phyloP scores from a whole-genome alignment of 1,140 invertebrate species.

The Zophobas morio region DNA sequence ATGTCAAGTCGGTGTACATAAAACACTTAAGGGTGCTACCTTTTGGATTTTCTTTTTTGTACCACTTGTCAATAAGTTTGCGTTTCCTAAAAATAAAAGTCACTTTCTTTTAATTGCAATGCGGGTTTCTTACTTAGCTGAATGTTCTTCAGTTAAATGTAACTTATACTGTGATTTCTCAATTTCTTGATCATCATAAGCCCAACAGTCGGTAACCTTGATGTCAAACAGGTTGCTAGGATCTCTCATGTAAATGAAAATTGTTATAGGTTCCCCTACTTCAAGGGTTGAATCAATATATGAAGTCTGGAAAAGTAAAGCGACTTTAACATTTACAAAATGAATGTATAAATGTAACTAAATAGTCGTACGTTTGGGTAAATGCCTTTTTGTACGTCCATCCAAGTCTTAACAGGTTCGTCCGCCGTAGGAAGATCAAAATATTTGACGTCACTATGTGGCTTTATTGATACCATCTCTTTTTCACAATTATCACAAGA shows the following conservation, averaged over 20 bases:
- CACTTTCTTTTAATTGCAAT: conserved; percentile 4
- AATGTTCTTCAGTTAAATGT: conserved; percentile 49
- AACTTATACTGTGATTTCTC: conserved; percentile 69
- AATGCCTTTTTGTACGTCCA: conserved; percentile 81
- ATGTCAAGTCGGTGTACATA: conserved; percentile 51
- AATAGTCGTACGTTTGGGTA: conserved; percentile 75
- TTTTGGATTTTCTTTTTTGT: conserved; percentile 43
- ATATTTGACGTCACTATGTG: conserved; percentile 42
- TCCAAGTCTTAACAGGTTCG: conserved; percentile 80
- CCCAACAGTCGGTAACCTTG: conserved; percentile 81
- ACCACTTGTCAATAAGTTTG: conserved; percentile 49
- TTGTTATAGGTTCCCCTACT: conserved; percentile 80
- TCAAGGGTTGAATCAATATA: conserved; percentile 76
- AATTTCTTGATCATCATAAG: conserved; percentile 78
- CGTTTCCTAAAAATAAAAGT: conserved; percentile 10
- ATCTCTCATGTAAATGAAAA: conserved; percentile 80
- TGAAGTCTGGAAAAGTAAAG: conserved; percentile 68
- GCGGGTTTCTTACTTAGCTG: not conserved
- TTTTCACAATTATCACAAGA: conserved; percentile 10
- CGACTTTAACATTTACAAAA: conserved; percentile 3
- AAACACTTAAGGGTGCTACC: conserved; percentile 40
- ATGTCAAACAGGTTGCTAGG: conserved; percentile 76
- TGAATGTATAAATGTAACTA: not conserved
- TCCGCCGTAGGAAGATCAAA: conserved; percentile 69
- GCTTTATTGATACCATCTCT: conserved; percentile 25